Conservation (phyloP, 2,113 vertebrate species). For the Neoarius graeffei region DNA sequence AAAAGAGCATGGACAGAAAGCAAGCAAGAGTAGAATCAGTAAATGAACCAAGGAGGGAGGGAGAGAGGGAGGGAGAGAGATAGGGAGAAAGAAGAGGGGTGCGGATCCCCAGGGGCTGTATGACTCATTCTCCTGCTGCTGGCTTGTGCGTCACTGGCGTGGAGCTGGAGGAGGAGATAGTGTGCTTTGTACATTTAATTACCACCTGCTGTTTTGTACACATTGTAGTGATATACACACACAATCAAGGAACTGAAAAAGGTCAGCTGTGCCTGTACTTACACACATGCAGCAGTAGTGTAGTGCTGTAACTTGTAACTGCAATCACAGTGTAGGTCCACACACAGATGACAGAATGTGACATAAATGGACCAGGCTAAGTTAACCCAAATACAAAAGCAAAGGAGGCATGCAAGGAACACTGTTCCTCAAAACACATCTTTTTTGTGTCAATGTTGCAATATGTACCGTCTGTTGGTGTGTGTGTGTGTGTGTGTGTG, state of each 20-base stretch:
- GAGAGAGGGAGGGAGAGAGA: conserved; percentile 24
- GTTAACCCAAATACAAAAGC: neutral
- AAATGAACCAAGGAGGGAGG: conserved; percentile 21
- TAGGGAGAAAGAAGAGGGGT: conserved; percentile 46
- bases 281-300: conserved; percentile 27
- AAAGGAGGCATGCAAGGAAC: neutral
- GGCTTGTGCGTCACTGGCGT: conserved; percentile 63
- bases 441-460: neutral
- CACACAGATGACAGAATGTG: conserved; percentile 4
- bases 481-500: conserved; percentile 13
- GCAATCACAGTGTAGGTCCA: conserved; percentile 1
- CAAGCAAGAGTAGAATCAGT: conserved; percentile 23
- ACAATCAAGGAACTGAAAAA: conserved; percentile 47
- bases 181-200: conserved; percentile 62
- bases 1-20: conserved; percentile 37
- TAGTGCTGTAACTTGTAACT: neutral
- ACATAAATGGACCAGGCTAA: neutral
- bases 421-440: neutral
- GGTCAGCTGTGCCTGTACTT: conserved; percentile 22
- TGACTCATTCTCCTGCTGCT: conserved; percentile 64
- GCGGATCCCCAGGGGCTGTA: conserved; percentile 58
- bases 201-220: conserved; percentile 58
- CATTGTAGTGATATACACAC: conserved; percentile 49
- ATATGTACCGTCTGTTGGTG: conserved; percentile 2
- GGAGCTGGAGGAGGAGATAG: conserved; percentile 64